Base-by-base conservation (phyloP, 1,140 invertebrate species). In the Hypothenemus hampei region DNA sequence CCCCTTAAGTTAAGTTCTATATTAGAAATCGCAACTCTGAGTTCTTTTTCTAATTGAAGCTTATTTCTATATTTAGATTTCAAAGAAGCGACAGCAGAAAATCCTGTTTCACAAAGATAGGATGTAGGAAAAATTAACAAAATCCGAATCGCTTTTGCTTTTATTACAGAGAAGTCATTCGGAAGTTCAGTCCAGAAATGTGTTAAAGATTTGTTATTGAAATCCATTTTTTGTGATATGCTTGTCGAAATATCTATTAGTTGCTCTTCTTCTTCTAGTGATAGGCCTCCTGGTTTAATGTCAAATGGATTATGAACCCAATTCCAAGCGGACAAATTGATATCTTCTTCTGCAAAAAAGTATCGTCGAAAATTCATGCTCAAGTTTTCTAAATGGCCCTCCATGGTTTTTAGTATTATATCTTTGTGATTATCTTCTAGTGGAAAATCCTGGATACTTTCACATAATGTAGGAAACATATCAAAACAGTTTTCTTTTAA, bases 391-490 rank as follows among this genome's bases (percentile, higher is more conserved):
- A 41, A 20, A 20, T 41, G 35, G 16, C 6, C 6, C 16, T 16
- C 35, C 2, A 37, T 1, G 2, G 35, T 37, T 16, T 37, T 37
- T 16, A 37, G 35, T 1, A 37, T 13, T 16, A 37, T 16, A 31
- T 26, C 7, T 37, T 37, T 37, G 20, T 41, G 7, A 41, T 21
- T 41, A 16, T 41, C 39, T 23, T 41, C 39, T 7, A 21, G 20
- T 21, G 39, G 20, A 1, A 2, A 41, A 41, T 7, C 7, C 18
- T 20, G 39, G 8, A 41, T 20, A 41, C 1, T 20, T 41, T 41
- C 3, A 23, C 7, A 41, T 8, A 21, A 13, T 8, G 16, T 8
- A 21, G 39, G 39, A 41, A 41, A 41, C 20, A 41, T 19, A 11
- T 41, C 39, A 41, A 41, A 20, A 11, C 10, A 18, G 6, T 41